Evolutionary conservation across 2,888 invertebrate species (phyloP), one percentile per base, ranked within the genome.

Genomic region (Pemphredon lugubris): DNA sequence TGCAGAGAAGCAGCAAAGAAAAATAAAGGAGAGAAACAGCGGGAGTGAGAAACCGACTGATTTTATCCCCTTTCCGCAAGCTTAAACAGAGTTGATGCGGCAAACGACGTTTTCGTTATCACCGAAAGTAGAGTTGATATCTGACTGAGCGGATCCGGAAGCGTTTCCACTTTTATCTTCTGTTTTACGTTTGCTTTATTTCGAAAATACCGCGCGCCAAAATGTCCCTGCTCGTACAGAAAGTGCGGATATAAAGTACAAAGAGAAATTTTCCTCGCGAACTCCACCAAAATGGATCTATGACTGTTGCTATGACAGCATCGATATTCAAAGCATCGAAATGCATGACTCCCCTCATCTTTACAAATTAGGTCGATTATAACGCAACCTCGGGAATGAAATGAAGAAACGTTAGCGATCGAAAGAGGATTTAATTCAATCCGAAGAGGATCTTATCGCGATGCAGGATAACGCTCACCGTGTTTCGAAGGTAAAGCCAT

Each of bases 81-180:
- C 73, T 83, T 68, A 81, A 83, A 68, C 72, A 73, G 81, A 84
- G 79, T 79, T 82, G 81, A 79, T 80, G 84, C 66, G 66, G 45
- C 47, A 42, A 81, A 79, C 79, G 81, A 79, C 79, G 65, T 77
- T 79, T 82, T 81, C 73, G 75, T 79, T 77, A 79, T 69, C 55
- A 32, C 39, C 48, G 59, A 60, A 68, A 72, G 66, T 51, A 70
- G 71, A 77, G 68, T 73, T 73, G 75, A 72, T 72, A 45, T 39
- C 39, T 45, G 44, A 37, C 44, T 54, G 54, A 63, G 57, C 81
- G 77, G 76, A 11, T 0, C 34, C n/a, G 3, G 34, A n/a, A n/a
- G n/a, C n/a, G n/a, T n/a, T n/a, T 34, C n/a, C 4, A 9, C n/a
- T n/a, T 34, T 9, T 34, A 34, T 34, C n/a, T 34, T 1, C n/a